Base-by-base conservation (phyloP, 2,888 invertebrate species). In the Crioceris asparagi region DNA sequence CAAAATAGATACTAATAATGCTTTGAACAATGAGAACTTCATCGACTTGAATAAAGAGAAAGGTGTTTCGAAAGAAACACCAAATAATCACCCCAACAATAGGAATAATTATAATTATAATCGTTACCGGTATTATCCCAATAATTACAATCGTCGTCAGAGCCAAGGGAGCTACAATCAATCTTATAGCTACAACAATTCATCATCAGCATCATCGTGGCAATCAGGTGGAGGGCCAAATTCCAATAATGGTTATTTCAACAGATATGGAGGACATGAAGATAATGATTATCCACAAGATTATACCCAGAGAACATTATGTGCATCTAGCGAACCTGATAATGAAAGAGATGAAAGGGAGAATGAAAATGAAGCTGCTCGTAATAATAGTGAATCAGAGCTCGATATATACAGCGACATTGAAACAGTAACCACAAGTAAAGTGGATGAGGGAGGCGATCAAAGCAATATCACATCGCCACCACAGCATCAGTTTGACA, bases 401-500 rank as follows among this genome's bases (percentile, higher is more conserved):
- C 65, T 72, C 25, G 75, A 77, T 48, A 70, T 76, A 46, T 78
- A 77, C 50, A 72, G 74, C 44, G 76, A 77, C 45, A 74, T 76
- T 29, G 53, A 75, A 53, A 66, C 67, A 2, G 62, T 60, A 46
- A 31, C 49, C 41, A 43, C 54, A 39, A 64, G 62, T 17, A 61
- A 59, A 30, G 57, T 54, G 1, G 60, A 61, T 30, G 59, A 59
- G 7, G 29, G 15, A 3, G 12, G 23, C 10, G 40, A 42, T 14
- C 38, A 40, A 8, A 26, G 32, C 6, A 40, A 35, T 30, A 39
- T 41, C 7, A 38, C 43, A 12, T 40, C 45, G 19, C 48, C 47
- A 1, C 49, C 51, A 7, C 42, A 41, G 4, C 32, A 44, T 11
- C 34, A 44, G 5, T 33, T 35, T 8, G 18, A 19, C 32, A 38